Base-by-base conservation (phyloP, 2,113 vertebrate species). In the Chauna torquata region DNA sequence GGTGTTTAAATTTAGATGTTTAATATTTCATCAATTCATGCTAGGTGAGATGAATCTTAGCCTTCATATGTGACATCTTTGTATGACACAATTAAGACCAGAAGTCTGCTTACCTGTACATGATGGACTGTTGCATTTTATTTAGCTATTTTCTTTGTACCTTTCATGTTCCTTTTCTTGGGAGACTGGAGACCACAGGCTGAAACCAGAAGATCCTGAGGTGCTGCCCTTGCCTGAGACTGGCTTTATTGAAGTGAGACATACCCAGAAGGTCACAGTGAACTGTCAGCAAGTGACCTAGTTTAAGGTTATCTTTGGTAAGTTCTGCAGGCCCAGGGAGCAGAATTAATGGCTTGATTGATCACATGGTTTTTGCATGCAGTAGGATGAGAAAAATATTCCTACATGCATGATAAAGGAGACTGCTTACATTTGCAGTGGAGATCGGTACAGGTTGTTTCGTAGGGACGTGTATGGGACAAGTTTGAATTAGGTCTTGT, bases 331-430 rank as follows among this genome's bases (percentile, higher is more conserved):
- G 91, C 84, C 81, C 90, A 85, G 38, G 54, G 76, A 90, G 89
- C 65, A 71, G 70, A 89, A 94, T 91, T 93, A 95, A 70, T 50
- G 38, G 87, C 87, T 91, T 93, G 84, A 82, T 82, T 84, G 92
- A 70, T 93, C 90, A 55, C 36, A 54, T n/a, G 36, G 32, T 47
- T 81, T 89, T 83, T 84, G 7, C 75, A 40, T 75, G 55, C 47
- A 38, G 94, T 38, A 93, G 69, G 81, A 74, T 87, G 87, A 70
- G 65, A 87, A 94, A 91, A 78, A 8, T 16, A 16, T 7, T 34
- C 19, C 65, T 82, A 27, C 27, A 6, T n/a, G 86, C 9, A 0
- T 12, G 42, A n/a, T 76, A 28, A 50, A 88, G 57, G 66, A 95
- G 10, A 32, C 12, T 76, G 82, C 82, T 71, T 58, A 20, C 0